Conservation (phyloP, 2,888 invertebrate species). For the Latheticus oryzae region DNA sequence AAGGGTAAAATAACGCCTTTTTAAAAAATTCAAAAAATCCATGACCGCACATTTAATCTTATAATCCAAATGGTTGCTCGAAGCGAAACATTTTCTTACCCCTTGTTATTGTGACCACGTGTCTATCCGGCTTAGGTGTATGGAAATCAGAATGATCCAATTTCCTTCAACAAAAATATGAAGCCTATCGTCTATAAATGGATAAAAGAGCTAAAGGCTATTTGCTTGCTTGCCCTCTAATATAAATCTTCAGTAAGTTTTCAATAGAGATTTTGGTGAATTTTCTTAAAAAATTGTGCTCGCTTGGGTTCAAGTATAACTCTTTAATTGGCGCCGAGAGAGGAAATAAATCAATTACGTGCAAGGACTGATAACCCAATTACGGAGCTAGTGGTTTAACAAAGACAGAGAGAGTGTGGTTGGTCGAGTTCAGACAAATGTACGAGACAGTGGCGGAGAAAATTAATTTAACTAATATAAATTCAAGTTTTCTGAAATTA, state of each 20-base stretch:
- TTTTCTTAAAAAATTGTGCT: too few species aligned
- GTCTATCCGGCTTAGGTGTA: conserved; percentile 59
- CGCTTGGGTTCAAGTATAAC: too few species aligned
- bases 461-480: neutral
- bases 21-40: too few species aligned
- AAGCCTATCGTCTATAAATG: conserved; percentile 56
- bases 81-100: conserved; percentile 34
- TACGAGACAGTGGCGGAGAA: too few species aligned
- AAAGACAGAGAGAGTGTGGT: conserved; percentile 43
- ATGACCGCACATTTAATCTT: too few species aligned
- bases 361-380: conserved; percentile 58
- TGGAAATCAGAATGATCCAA: conserved; percentile 61
- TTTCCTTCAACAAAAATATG: conserved; percentile 61
- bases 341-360: conserved; percentile 61
- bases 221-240: conserved; percentile 55
- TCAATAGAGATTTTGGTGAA: neutral
- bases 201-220: conserved; percentile 57
- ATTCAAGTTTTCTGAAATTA: neutral
- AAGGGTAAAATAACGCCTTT: too few species aligned
- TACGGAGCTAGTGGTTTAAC: conserved; percentile 50
- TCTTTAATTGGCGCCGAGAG: conserved; percentile 52
- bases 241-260: too few species aligned
- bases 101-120: conserved; percentile 57
- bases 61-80: conserved; percentile 32
- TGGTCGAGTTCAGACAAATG: conserved; percentile 47